A percentile compares a stretch with the other conserved stretches of the same genome.
phyloP scores from a whole-genome alignment of 2,888 invertebrate species.

The Tethea ocularis region DNA sequence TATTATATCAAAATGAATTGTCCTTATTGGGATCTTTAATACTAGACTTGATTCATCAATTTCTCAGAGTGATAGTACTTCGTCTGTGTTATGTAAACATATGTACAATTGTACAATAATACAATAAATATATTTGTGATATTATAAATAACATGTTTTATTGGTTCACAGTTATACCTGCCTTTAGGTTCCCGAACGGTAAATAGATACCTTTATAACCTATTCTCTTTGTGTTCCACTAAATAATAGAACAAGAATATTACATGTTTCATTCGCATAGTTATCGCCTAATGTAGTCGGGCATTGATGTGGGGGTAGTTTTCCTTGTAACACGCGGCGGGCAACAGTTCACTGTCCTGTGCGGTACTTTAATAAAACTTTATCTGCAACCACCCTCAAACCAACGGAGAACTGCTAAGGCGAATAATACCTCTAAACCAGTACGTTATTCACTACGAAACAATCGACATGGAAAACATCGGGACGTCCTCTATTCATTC shows the following conservation, averaged over 20 bases:
- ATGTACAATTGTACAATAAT: conserved; percentile 80
- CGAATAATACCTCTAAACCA: no score
- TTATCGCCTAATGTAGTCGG: no score
- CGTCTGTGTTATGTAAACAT: conserved; percentile 73
- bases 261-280: no score
- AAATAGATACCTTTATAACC: neutral
- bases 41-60: conserved; percentile 52
- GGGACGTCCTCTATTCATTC: no score
- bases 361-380: no score
- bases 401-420: no score
- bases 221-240: neutral
- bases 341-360: no score
- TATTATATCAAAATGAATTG: conserved; percentile 46
- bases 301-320: no score
- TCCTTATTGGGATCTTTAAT: conserved; percentile 64
- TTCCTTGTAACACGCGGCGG: no score
- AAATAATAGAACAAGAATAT: neutral
- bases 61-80: conserved; percentile 69
- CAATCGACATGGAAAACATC: no score
- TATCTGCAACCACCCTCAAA: no score
- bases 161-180: conserved; percentile 16
- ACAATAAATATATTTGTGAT: conserved; percentile 82
- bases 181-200: neutral
- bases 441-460: no score
- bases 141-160: conserved; percentile 42